phyloP scores from a whole-genome alignment of 2,113 vertebrate genomes.

The Ptilonorhynchus violaceus region DNA sequence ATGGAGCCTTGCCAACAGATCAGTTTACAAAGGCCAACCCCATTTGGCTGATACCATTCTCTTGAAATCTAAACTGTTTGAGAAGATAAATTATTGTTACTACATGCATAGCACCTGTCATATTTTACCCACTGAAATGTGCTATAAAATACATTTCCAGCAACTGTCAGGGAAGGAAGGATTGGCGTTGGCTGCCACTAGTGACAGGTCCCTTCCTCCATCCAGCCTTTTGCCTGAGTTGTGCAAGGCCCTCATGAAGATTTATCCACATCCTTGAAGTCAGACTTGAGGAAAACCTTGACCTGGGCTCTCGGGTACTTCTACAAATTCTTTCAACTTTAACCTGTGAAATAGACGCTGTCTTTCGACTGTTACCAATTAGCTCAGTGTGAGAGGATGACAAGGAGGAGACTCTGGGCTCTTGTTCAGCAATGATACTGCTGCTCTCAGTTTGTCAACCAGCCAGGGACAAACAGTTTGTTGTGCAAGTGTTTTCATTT shows the following conservation, averaged over 20 bases:
- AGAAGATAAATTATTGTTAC: conserved; percentile 18
- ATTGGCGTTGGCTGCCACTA: background rate
- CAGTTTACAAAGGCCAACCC: background rate
- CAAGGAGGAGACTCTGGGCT: background rate
- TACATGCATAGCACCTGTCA: background rate
- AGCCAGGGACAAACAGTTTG: conserved; percentile 48
- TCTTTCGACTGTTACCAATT: background rate
- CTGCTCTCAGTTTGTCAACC: conserved; percentile 19
- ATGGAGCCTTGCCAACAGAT: background rate
- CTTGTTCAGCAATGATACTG: background rate
- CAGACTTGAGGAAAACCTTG: background rate
- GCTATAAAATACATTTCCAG: background rate
- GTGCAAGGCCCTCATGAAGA: background rate
- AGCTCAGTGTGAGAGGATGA: background rate
- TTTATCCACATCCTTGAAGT: background rate
- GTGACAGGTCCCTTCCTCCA: background rate
- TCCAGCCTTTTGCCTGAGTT: background rate
- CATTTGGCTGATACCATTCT: background rate
- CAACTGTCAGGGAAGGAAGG: background rate
- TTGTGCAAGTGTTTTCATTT: conserved; percentile 26
- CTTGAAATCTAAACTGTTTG: background rate
- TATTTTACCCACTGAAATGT: background rate
- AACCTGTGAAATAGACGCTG: background rate
- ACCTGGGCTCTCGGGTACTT: background rate
- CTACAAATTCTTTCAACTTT: background rate